Evolutionary conservation across 2,888 invertebrate genomes (phyloP).

Genomic region (Cremastinae sp.): DNA sequence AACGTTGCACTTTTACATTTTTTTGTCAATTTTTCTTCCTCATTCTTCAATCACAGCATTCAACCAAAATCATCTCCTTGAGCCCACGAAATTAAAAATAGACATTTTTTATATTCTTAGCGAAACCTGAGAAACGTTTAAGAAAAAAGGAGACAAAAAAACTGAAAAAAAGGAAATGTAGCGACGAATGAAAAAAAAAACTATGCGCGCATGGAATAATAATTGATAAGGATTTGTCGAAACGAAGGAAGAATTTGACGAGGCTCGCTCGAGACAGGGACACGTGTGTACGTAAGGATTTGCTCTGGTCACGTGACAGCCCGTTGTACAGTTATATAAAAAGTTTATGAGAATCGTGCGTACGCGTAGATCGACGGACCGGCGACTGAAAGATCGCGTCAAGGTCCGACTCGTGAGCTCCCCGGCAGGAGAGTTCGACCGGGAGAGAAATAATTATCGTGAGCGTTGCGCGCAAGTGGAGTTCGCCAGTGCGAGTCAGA

Average conservation of each 20-base stretch:
- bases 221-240: too few relatives aligned
- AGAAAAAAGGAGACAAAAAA: too few relatives aligned
- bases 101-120: too few relatives aligned
- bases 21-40: too few relatives aligned
- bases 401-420: conserved; percentile 51
- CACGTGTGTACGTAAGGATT: conserved; percentile 37
- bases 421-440: not conserved
- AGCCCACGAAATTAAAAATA: too few relatives aligned
- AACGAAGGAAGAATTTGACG: not conserved
- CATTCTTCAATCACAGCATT: too few relatives aligned
- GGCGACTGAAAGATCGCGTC: conserved; percentile 39
- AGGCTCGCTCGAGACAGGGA: not conserved
- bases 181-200: too few relatives aligned
- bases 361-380: conserved; percentile 8
- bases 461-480: conserved; percentile 29
- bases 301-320: conserved; percentile 62
- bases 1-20: too few relatives aligned
- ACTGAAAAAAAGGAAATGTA: too few relatives aligned
- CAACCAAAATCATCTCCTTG: too few relatives aligned
- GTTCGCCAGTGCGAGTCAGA: conserved; percentile 51
- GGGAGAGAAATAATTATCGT: conserved; percentile 7
- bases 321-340: conserved; percentile 64
- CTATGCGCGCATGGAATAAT: too few relatives aligned
- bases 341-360: conserved; percentile 55
- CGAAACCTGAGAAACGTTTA: too few relatives aligned